phyloP scores from a whole-genome alignment of 2,888 invertebrate species.

The Coelinius sp. region DNA sequence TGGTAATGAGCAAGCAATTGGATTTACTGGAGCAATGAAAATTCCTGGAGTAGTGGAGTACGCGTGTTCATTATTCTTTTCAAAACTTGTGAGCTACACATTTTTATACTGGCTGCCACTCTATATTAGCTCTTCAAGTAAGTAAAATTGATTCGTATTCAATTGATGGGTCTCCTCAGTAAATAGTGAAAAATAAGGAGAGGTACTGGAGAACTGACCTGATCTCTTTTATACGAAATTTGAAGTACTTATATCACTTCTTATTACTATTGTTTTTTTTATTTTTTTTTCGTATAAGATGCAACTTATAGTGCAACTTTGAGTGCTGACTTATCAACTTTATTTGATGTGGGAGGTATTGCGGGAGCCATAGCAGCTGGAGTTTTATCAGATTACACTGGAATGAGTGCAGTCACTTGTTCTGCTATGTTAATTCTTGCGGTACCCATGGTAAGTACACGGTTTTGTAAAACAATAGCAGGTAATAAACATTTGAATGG shows the following conservation, averaged over 20 bases:
- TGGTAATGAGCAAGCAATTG: constrained; percentile 76
- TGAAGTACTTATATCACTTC: too few relatives aligned
- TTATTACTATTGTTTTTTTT: neutral
- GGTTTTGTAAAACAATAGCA: neutral
- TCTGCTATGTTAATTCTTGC: constrained; percentile 84
- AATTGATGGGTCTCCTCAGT: too few relatives aligned
- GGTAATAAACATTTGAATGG: neutral
- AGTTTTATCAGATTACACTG: constrained; percentile 84
- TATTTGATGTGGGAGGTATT: constrained; percentile 94
- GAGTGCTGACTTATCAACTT: constrained; percentile 84
- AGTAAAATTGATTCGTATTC: constrained; percentile 72
- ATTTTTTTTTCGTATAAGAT: constrained; percentile 57
- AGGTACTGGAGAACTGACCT: too few relatives aligned
- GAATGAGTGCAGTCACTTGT: constrained; percentile 91
- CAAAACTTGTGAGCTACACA: constrained; percentile 96
- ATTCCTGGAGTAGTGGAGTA: constrained; percentile 96
- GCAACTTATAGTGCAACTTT: constrained; percentile 78
- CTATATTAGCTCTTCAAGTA: constrained; percentile 88
- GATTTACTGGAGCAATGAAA: constrained; percentile 82
- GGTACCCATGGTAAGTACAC: constrained; percentile 82
- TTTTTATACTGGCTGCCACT: constrained; percentile 97
- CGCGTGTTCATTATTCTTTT: constrained; percentile 93
- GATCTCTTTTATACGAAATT: too few relatives aligned
- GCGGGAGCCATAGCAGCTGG: constrained; percentile 92
- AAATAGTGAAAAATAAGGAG: too few relatives aligned